Base-by-base conservation (phyloP, 2,113 vertebrate genomes). In the Nymphicus hollandicus region DNA sequence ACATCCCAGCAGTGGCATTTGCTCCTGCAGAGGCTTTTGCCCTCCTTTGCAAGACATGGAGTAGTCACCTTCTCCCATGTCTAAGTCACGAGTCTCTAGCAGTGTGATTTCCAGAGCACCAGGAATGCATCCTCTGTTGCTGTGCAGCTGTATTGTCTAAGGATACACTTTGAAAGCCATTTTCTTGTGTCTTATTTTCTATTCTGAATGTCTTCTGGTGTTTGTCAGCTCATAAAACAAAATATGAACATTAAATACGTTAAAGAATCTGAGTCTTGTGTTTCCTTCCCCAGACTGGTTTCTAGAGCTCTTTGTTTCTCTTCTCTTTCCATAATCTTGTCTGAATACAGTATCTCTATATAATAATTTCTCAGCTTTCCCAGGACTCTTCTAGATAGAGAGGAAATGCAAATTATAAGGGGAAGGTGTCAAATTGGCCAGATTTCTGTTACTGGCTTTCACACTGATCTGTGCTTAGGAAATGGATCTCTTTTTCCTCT, bases 191-290 rank as follows among this genome's bases (percentile, higher is more conserved):
- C 80, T 93, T 47, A 18, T 91, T 88, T 88, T 96, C 52, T 56
- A 19, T 74, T 94, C 90, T 79, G 74, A 88, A 91, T 72, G 56
- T 86, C 88, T 92, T 72, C 53, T 52, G 72, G 86, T 93, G 44
- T 81, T 88, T 78, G 27, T 41, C 55, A 24, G 39, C 72, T 94
- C 92, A 79, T 65, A 77, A 72, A 81, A 60, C 64, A 56, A 91
- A 90, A 78, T 27, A 73, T 46, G 37, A 58, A 78, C 24, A 46
- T 33, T 80, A 72, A 93, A 77, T 17, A 52, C 44, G 24, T 35
- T 91, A 44, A 41, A 69, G 39, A 79, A 79, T 64, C 47, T 69
- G 28, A 91, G 77, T 47, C 52, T 74, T 33, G 24, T 50, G 22
- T 81, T 90, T 81, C 23, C 29, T 78, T 82, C 63, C 60, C 68